Percentiles rank a stretch among this genome's conserved stretches.
Evolutionary conservation across 2,888 invertebrate genomes (phyloP).

Genomic region (Calliphora vomitoria): DNA sequence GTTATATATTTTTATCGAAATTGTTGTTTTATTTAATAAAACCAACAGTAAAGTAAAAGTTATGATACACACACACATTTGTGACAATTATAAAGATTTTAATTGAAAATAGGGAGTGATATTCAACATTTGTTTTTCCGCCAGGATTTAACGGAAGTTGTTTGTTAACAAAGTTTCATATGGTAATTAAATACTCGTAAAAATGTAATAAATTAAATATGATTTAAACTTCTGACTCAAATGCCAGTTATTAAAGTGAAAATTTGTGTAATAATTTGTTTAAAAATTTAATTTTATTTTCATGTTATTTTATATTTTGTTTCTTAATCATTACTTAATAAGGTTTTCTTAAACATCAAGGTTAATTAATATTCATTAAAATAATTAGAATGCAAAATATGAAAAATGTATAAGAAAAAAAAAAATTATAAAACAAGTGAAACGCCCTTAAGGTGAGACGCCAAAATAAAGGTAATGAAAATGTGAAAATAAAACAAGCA

Average conservation of each 20-base stretch:
- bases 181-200: conserved; percentile 3
- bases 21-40: conserved; percentile 3
- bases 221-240: neutral
- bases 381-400: conserved; percentile 5
- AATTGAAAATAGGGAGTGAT: conserved; percentile 3
- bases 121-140: neutral
- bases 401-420: neutral
- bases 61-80: neutral
- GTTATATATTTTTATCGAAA: neutral
- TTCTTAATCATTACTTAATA: neutral
- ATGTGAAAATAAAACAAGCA: neutral
- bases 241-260: neutral
- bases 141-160: conserved; percentile 1
- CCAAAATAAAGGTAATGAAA: neutral
- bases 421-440: neutral
- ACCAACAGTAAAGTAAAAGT: neutral
- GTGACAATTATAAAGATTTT: neutral
- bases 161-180: neutral
- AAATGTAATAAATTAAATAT: neutral
- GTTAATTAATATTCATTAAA: neutral
- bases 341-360: neutral
- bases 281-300: neutral
- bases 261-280: neutral
- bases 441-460: neutral
- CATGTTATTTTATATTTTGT: neutral